phyloP scores from a whole-genome alignment of 1,140 invertebrate species.

The Hetaerina americana region DNA sequence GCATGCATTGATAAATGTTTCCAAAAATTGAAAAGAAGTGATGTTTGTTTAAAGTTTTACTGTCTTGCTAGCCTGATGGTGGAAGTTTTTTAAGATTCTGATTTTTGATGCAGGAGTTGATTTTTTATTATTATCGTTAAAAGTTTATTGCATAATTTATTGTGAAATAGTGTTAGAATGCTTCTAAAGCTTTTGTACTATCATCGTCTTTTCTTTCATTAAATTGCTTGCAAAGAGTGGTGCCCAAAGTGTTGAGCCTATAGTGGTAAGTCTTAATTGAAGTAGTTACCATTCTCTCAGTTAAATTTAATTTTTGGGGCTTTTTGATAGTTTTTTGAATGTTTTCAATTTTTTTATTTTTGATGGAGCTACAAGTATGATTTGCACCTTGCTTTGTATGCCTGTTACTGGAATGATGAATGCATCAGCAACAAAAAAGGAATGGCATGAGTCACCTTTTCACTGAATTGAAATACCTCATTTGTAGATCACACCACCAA shows the following conservation, averaged over 20 bases:
- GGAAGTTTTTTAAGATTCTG: neutral
- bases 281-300: neutral
- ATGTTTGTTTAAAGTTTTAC: slow-evolving; percentile 2
- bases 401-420: too few species aligned
- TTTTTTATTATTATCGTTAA: neutral
- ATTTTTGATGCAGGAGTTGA: neutral
- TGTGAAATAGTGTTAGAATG: slow-evolving; percentile 1
- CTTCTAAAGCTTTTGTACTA: slow-evolving; percentile 4
- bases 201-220: slow-evolving; percentile 21
- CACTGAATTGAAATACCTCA: too few species aligned
- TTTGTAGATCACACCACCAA: too few species aligned
- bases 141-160: neutral
- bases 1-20: neutral
- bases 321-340: too few species aligned
- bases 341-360: too few species aligned
- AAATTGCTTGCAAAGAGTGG: slow-evolving; percentile 62
- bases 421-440: too few species aligned
- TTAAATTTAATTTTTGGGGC: neutral
- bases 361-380: too few species aligned
- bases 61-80: neutral
- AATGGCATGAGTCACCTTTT: too few species aligned
- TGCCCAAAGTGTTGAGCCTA: slow-evolving; percentile 81
- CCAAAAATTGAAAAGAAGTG: neutral
- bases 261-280: slow-evolving; percentile 65
- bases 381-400: too few species aligned